Base-by-base conservation (phyloP, 2,113 vertebrate species). In the Stercorarius parasiticus region DNA sequence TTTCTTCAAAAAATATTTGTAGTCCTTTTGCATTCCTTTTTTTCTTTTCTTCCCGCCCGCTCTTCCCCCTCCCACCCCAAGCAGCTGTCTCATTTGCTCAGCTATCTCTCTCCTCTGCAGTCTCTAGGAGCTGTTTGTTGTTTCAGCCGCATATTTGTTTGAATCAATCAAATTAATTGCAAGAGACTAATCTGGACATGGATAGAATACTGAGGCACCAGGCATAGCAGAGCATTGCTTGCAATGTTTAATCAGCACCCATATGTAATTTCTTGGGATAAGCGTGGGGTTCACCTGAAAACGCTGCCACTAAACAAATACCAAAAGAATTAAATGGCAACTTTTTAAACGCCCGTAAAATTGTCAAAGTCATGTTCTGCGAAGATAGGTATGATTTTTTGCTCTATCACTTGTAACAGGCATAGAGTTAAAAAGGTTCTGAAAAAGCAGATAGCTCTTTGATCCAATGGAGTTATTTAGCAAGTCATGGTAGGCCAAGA, bases 111-210 rank as follows among this genome's bases (percentile, higher is more conserved):
- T 90, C 32, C 34, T 69, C 40, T 84, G 59, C 55, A 53, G 36
- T 74, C 34, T 59, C 62, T 49, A 66, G 58, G 47, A 88, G 42
- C 50, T 90, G 52, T 78, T 91, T 93, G 80, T 87, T 65, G 64
- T 65, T 92, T 87, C 69, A 93, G 69, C 45, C 36, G 27, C 53
- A 10, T 76, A 56, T 80, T 91, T 96, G 58, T 80, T 94, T 82
- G 91, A 92, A 94, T 94, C 61, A 74, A 61, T 93, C 3, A 14
- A 76, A 82, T 89, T 96, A 92, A 95, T 93, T 96, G 79, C 70
- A 76, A 58, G 36, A 94, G 78, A 7, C 50, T 89, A 61, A 53
- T 45, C 49, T 84, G 83, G 79, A 78, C 88, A 77, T 45, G 47
- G 26, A 34, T 65, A 71, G 83, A 95, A 87, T 95, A 53, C 43